phyloP scores from a whole-genome alignment of 2,113 vertebrate genomes.

The Sphaerodactylus townsendi region DNA sequence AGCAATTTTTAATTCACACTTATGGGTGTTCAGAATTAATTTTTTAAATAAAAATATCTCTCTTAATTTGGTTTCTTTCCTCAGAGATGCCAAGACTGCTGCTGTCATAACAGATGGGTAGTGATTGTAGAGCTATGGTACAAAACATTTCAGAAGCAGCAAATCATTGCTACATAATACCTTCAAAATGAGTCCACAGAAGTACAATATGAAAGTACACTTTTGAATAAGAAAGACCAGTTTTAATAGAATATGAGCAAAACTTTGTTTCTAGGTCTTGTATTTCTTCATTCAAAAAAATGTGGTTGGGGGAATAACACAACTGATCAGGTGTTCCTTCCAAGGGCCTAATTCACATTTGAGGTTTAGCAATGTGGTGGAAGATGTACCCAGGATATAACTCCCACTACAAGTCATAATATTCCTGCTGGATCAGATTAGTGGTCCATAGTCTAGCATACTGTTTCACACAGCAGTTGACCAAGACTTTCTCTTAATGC shows the following conservation, averaged over 20 bases:
- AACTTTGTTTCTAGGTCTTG: neutral
- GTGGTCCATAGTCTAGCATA: no score
- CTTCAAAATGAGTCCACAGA: slow-evolving; percentile 62
- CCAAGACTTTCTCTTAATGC: no score
- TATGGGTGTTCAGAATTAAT: slow-evolving; percentile 61
- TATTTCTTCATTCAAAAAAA: neutral
- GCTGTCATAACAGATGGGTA: slow-evolving; percentile 68
- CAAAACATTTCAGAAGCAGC: slow-evolving; percentile 65
- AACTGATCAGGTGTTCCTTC: neutral
- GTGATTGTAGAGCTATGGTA: slow-evolving; percentile 50
- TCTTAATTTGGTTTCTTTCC: slow-evolving; percentile 67
- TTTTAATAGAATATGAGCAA: neutral
- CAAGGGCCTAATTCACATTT: neutral
- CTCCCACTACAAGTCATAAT: no score
- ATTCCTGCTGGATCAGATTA: no score
- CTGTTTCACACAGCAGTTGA: no score
- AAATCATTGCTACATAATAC: slow-evolving; percentile 60
- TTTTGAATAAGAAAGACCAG: slow-evolving; percentile 19
- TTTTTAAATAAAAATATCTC: slow-evolving; percentile 53
- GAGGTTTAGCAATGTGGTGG: neutral
- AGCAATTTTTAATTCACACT: slow-evolving; percentile 64
- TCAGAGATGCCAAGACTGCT: slow-evolving; percentile 68
- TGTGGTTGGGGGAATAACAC: neutral
- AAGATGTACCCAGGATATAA: neutral
- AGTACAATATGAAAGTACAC: slow-evolving; percentile 37